Evolutionary conservation across 2,797 vertebrate species (phyloP), one percentile per base, ranked within the genome.

Genomic region (Oreortyx pictus): DNA sequence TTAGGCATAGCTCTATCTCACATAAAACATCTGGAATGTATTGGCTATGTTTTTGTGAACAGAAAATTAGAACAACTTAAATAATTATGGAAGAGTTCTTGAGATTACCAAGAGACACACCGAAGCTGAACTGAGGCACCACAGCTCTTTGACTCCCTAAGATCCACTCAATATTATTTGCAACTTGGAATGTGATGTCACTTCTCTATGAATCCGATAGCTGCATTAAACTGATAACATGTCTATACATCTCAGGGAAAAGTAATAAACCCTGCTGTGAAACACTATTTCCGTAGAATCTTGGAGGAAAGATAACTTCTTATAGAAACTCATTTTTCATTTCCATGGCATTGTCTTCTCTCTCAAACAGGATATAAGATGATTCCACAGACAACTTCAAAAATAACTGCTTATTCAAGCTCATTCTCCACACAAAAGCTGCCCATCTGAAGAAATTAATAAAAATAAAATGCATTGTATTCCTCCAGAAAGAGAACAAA

Each of bases 291-390:
- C 96, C 56, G 57, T 92, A 71, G 72, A 88, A 92, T 97, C 96
- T 96, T 97, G 93, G 91, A 94, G 71, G 65, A 85, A 96, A 98
- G 94, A 97, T 97, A 98, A 97, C 94, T 97, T 98, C 91, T 96
- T 96, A 93, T 72, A 78, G 86, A 97, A 97, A 96, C 95, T 97
- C 96, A 97, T 98, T 97, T 98, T 98, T 97, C 97, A 98, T 97
- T 97, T 97, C 95, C 76, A 97, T 86, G 86, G 96, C 91, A 97
- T 96, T 97, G 97, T 97, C 94, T 98, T 97, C 95, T 65, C 93
- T 97, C 91, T 94, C 94, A 95, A 96, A 97, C 90, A 97, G 96
- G 94, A 97, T 97, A 97, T 95, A 97, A 97, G 92, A 92, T 94
- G 94, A 96, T 97, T 97, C 95, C 89, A 94, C 71, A 95, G 92